Conservation (phyloP, 2,797 vertebrate species). For the Serranus cabrilla region DNA sequence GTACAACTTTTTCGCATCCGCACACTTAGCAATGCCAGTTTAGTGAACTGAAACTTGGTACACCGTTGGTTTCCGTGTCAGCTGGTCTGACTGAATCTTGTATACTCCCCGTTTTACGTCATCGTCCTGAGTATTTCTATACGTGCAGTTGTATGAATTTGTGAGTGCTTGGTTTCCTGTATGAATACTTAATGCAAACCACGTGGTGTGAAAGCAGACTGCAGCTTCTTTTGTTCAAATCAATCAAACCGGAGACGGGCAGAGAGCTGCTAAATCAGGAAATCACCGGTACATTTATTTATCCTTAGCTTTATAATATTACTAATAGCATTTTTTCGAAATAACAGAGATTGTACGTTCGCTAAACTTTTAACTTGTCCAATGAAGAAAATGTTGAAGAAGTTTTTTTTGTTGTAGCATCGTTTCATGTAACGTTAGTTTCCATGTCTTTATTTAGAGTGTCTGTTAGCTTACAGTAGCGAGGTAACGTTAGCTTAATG, state of each 20-base stretch:
- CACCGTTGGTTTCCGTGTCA: too few relatives aligned
- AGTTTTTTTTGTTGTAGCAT: slow-evolving; percentile 66
- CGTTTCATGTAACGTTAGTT: slow-evolving; percentile 46
- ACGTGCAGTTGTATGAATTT: slow-evolving; percentile 8
- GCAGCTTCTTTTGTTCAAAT: slow-evolving; percentile 96
- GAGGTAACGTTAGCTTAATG: slow-evolving; percentile 56
- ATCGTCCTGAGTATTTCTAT: background rate
- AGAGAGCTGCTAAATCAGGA: slow-evolving; percentile 86
- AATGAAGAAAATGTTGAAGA: slow-evolving; percentile 46
- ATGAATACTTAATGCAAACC: slow-evolving; percentile 76
- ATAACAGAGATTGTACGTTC: background rate
- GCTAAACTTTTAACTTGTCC: background rate
- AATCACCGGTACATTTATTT: slow-evolving; percentile 75
- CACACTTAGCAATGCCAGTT: background rate
- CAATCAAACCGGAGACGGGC: slow-evolving; percentile 90
- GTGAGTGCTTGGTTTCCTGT: slow-evolving; percentile 63
- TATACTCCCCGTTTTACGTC: background rate
- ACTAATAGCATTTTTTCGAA: slow-evolving; percentile 1
- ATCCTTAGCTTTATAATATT: slow-evolving; percentile 30
- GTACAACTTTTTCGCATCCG: background rate
- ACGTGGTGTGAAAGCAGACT: slow-evolving; percentile 93
- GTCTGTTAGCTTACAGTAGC: slow-evolving; percentile 69
- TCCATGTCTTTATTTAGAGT: slow-evolving; percentile 66
- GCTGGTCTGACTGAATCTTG: background rate
- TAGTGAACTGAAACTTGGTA: too few relatives aligned